Percentiles rank a stretch among this genome's conserved stretches.
Conservation (phyloP, 2,113 vertebrate genomes). For the Speoplatyrhinus poulsoni region DNA sequence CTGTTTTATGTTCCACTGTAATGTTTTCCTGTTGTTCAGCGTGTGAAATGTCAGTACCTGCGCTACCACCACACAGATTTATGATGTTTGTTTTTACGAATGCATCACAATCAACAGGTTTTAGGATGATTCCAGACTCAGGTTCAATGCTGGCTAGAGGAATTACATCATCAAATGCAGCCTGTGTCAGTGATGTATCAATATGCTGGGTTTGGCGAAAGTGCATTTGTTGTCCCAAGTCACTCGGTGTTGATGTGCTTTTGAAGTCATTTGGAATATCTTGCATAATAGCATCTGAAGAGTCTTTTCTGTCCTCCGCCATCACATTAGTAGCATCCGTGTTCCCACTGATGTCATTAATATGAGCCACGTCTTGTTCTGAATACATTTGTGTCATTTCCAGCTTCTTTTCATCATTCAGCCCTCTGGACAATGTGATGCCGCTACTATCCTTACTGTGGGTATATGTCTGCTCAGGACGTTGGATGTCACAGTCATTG, state of each 20-base stretch:
- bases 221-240: slow-evolving; percentile 4
- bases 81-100: slow-evolving; percentile 42
- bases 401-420: slow-evolving; percentile 20
- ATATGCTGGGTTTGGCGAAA: slow-evolving; percentile 13
- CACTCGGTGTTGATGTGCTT: slow-evolving; percentile 13
- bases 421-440: slow-evolving; percentile 27
- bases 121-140: slow-evolving; percentile 9
- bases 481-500: slow-evolving; percentile 56
- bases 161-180: slow-evolving; percentile 27
- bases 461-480: slow-evolving; percentile 40
- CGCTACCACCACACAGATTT: slow-evolving; percentile 13
- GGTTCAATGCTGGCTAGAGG: slow-evolving; percentile 10
- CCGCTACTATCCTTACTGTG: slow-evolving; percentile 30
- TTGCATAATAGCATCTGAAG: neutral
- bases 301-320: slow-evolving; percentile 19
- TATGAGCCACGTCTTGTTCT: slow-evolving; percentile 9
- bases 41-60: slow-evolving; percentile 12
- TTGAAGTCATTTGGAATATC: slow-evolving; percentile 6
- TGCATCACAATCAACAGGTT: slow-evolving; percentile 32
- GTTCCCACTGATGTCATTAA: slow-evolving; percentile 4
- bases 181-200: slow-evolving; percentile 13
- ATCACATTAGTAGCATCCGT: slow-evolving; percentile 2
- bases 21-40: slow-evolving; percentile 18
- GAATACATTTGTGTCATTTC: slow-evolving; percentile 31
- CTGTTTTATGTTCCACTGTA: slow-evolving; percentile 20